phyloP scores from a whole-genome alignment of 2,888 invertebrate species.

The Drosophila mercatorum region DNA sequence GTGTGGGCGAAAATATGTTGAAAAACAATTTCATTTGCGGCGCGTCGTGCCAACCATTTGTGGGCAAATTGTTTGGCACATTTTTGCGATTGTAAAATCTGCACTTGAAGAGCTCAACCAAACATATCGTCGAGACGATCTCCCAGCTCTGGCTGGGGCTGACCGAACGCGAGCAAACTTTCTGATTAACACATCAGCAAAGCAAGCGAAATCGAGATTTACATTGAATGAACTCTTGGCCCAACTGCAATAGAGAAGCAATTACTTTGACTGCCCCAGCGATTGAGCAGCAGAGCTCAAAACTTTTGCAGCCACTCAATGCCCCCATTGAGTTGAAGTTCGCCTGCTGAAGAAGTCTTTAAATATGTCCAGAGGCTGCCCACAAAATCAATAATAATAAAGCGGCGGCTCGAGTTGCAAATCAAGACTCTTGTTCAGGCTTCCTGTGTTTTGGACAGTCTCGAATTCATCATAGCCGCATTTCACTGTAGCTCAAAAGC shows the following conservation, averaged over 20 bases:
- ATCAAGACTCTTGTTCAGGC: background rate
- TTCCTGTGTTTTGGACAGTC: background rate
- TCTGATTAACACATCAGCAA: conserved; percentile 21
- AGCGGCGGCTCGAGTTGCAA: conserved; percentile 1
- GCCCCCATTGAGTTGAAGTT: background rate
- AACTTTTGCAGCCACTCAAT: conserved; percentile 18
- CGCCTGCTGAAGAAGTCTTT: background rate
- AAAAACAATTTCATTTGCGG: conserved; percentile 58
- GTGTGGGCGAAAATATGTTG: conserved; percentile 34
- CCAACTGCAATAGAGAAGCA: conserved; percentile 12
- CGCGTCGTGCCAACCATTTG: conserved; percentile 47
- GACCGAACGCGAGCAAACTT: background rate
- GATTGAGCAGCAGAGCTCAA: conserved; percentile 6
- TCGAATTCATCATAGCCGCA: background rate
- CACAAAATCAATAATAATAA: conserved; percentile 3
- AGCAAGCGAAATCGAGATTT: conserved; percentile 23
- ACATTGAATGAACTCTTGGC: conserved; percentile 9
- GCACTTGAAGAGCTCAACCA: conserved; percentile 32
- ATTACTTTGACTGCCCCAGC: conserved; percentile 20
- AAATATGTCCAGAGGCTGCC: background rate
- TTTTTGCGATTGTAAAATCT: conserved; percentile 42
- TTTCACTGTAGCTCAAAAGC: background rate
- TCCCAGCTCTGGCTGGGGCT: too few relatives aligned
- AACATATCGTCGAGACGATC: too few relatives aligned
- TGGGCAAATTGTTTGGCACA: conserved; percentile 35